phyloP scores from a whole-genome alignment of 2,113 vertebrate genomes.

The Dendropsophus ebraccatus region DNA sequence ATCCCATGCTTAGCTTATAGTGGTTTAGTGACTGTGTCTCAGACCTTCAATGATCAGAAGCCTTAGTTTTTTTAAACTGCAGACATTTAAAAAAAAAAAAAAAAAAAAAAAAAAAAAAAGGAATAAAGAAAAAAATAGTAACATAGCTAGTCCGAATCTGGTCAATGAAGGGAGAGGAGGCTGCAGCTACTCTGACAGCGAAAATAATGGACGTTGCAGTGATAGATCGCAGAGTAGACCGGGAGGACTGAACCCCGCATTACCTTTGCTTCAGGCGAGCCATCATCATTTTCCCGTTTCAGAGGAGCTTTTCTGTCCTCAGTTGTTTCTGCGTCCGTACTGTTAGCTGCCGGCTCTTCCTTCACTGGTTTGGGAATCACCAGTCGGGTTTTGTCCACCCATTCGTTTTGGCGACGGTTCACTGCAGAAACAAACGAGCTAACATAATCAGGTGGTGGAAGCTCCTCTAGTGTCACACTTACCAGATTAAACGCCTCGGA shows the following conservation, averaged over 20 bases:
- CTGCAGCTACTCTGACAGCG: background rate
- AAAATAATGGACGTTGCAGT: background rate
- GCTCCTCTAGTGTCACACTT: background rate
- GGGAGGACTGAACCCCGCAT: conserved; percentile 20
- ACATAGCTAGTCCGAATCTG: background rate
- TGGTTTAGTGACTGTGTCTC: no score
- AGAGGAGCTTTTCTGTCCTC: background rate
- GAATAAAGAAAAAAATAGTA: background rate
- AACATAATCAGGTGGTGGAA: background rate
- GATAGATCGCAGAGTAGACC: background rate
- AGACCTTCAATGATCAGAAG: no score
- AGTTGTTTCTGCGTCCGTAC: background rate
- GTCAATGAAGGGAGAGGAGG: background rate
- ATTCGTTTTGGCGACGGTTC: conserved; percentile 54
- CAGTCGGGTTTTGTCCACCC: conserved; percentile 54
- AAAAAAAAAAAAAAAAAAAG: background rate
- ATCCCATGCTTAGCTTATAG: no score
- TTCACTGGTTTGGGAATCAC: conserved; percentile 36
- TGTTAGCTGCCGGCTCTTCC: conserved; percentile 13
- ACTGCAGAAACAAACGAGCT: conserved; percentile 51
- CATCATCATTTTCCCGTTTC: conserved; percentile 13
- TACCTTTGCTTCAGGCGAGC: conserved; percentile 32
- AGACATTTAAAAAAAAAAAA: no score
- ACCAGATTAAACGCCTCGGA: background rate
- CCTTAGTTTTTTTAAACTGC: no score